Evolutionary conservation across 1,140 invertebrate species (phyloP).

Genomic region (Drosophila cardini): DNA sequence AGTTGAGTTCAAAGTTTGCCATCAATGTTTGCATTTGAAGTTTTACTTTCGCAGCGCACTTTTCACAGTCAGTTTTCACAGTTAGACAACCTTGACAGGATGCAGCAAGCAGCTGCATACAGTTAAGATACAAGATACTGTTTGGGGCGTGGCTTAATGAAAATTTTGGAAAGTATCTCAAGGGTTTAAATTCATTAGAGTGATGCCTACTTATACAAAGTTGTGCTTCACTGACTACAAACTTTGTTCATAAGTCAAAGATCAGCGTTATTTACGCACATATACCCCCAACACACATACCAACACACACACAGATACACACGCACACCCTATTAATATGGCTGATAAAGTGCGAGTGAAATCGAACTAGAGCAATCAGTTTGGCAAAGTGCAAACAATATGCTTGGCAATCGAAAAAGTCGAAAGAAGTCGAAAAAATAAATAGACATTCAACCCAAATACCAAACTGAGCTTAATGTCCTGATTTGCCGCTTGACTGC

Average conservation of each 20-base stretch:
- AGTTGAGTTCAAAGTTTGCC: constrained; percentile 70
- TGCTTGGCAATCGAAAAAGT: constrained; percentile 25
- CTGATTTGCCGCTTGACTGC: constrained; percentile 44
- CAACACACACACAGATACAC: background rate
- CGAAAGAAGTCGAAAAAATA: constrained; percentile 5
- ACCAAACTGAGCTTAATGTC: constrained; percentile 20
- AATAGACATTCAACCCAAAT: constrained; percentile 15
- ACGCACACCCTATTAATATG: background rate
- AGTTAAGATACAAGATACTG: constrained; percentile 10
- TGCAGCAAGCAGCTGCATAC: constrained; percentile 27
- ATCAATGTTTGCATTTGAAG: constrained; percentile 73
- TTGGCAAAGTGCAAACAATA: constrained; percentile 34
- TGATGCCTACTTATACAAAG: constrained; percentile 45
- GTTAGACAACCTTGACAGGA: constrained; percentile 72
- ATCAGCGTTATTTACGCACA: constrained; percentile 59
- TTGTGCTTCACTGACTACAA: constrained; percentile 51
- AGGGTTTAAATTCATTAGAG: constrained; percentile 48
- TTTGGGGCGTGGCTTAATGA: constrained; percentile 50
- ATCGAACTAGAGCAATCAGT: constrained; percentile 34
- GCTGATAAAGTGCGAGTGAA: background rate
- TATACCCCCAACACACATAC: constrained; percentile 15
- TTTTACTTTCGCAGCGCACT: constrained; percentile 63
- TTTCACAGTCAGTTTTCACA: constrained; percentile 22
- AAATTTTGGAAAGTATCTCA: constrained; percentile 36
- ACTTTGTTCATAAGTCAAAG: constrained; percentile 61